Evolutionary conservation across 2,888 invertebrate genomes (phyloP).

Genomic region (Sesia bembeciformis): DNA sequence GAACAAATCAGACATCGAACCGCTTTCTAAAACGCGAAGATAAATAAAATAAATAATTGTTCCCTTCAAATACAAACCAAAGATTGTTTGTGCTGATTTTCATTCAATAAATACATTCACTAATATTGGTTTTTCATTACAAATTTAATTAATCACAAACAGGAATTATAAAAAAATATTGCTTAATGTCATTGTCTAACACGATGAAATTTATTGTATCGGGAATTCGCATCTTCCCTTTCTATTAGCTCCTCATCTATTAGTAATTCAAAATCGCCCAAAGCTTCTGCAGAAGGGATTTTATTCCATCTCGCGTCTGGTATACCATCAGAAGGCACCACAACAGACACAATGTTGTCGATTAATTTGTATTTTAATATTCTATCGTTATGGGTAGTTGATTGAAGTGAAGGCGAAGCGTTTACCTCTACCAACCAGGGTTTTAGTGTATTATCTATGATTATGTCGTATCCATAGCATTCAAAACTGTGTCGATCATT

Average conservation of each 20-base stretch:
- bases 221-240: slow-evolving; percentile 72
- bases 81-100: too few relatives aligned
- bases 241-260: slow-evolving; percentile 87
- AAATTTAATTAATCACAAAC: background rate
- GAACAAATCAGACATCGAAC: slow-evolving; percentile 63
- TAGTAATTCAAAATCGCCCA: slow-evolving; percentile 88
- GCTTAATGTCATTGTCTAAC: slow-evolving; percentile 11
- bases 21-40: background rate
- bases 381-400: slow-evolving; percentile 94
- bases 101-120: background rate
- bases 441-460: slow-evolving; percentile 94
- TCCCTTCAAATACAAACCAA: too few relatives aligned
- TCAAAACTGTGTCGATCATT: slow-evolving; percentile 95
- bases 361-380: slow-evolving; percentile 95
- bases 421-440: slow-evolving; percentile 98
- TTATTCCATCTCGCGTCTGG: slow-evolving; percentile 95
- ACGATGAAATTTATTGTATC: slow-evolving; percentile 34
- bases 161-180: slow-evolving; percentile 2
- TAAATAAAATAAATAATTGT: background rate
- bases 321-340: slow-evolving; percentile 89
- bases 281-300: slow-evolving; percentile 80
- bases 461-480: slow-evolving; percentile 97
- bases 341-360: slow-evolving; percentile 92
- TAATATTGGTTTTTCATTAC: background rate
- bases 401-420: slow-evolving; percentile 94